phyloP scores from a whole-genome alignment of 2,797 vertebrate genomes.

The Steatocranus sp. region DNA sequence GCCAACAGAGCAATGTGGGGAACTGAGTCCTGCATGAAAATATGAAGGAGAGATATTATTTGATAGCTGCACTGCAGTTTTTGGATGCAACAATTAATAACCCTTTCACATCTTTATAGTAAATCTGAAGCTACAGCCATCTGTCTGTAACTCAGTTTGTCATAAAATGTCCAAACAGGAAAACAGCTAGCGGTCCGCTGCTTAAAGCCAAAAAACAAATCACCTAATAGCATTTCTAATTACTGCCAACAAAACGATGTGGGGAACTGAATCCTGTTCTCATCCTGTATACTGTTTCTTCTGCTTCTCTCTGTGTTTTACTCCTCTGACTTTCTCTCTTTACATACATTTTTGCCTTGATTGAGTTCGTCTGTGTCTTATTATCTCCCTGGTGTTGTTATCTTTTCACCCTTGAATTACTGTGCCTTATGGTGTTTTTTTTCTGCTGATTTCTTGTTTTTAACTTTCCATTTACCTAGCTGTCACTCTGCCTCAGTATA shows the following conservation, averaged over 20 bases:
- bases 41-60: background rate
- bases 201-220: background rate
- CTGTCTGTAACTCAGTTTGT: background rate
- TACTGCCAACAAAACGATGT: background rate
- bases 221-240: background rate
- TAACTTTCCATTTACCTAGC: background rate
- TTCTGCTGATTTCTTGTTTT: background rate
- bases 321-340: background rate
- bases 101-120: background rate
- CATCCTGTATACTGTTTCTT: background rate
- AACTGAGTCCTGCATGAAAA: constrained; percentile 32
- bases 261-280: background rate
- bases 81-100: background rate
- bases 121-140: background rate
- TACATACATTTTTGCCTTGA: background rate
- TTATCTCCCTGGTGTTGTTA: background rate
- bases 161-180: background rate
- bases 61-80: background rate
- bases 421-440: background rate
- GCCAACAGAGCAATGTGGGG: constrained; percentile 52
- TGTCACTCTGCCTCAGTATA: background rate
- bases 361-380: background rate
- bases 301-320: background rate
- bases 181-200: background rate
- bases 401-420: background rate